Percentiles rank a stretch among this genome's conserved stretches.
phyloP scores from a whole-genome alignment of 2,797 vertebrate genomes.

The Hemitrygon akajei region DNA sequence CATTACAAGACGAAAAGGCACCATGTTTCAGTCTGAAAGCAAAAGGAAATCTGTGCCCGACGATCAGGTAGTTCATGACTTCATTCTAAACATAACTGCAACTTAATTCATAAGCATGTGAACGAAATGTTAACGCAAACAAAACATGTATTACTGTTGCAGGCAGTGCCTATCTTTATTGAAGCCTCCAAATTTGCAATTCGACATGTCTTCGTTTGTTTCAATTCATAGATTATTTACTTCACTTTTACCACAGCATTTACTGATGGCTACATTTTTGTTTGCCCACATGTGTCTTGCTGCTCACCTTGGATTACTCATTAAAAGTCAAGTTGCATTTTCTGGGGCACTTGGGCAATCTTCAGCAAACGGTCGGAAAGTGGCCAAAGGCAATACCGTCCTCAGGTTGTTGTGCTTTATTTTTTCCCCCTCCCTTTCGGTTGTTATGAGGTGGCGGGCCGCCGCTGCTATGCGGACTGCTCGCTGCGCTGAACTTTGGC shows the following conservation, averaged over 20 bases:
- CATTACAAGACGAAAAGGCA: background rate
- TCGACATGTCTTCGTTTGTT: background rate
- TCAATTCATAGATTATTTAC: background rate
- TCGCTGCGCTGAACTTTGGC: constrained; percentile 30
- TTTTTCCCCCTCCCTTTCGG: background rate
- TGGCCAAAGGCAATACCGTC: constrained; percentile 5
- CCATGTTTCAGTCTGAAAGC: background rate
- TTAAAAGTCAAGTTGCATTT: constrained; percentile 25
- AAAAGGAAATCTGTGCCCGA: background rate
- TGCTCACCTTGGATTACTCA: constrained; percentile 24
- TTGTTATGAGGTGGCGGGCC: background rate
- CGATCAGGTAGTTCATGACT: background rate
- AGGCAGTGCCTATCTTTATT: background rate
- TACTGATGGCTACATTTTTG: background rate
- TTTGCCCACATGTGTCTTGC: background rate
- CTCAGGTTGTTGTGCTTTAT: background rate
- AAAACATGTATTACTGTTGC: background rate
- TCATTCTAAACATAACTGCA: background rate
- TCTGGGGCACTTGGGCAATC: background rate
- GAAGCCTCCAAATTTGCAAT: constrained; percentile 1
- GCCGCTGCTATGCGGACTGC: background rate
- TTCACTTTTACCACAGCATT: background rate
- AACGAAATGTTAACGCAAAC: background rate
- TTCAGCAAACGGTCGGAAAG: constrained; percentile 1
- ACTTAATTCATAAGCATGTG: background rate